A percentile compares a stretch with the other conserved stretches of the same genome.
These are phyloP conservation scores for Sussaba pulchella DNA, from an alignment of 2,888 invertebrate species.

Conservation along the genomic window DNA sequence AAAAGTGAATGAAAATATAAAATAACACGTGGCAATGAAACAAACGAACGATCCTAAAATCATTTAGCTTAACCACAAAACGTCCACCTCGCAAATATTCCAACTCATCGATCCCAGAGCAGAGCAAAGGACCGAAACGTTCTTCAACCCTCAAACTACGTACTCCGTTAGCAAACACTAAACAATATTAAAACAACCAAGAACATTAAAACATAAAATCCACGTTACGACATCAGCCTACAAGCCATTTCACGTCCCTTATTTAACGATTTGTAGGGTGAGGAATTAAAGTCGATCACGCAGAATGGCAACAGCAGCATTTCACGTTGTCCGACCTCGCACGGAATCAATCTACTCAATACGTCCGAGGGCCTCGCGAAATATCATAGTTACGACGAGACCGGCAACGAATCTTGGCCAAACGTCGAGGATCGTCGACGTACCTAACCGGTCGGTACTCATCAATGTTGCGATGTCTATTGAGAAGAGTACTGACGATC, in stretches of 20 bases:
- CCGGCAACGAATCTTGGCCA: conserved; percentile 2
- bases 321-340: conserved; percentile 58
- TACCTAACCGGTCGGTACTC: conserved; percentile 26
- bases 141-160: too few relatives aligned
- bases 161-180: too few relatives aligned
- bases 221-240: background rate
- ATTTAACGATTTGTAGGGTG: background rate
- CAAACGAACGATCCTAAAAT: too few relatives aligned
- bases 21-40: too few relatives aligned
- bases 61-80: too few relatives aligned
- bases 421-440: conserved; percentile 34
- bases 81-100: too few relatives aligned
- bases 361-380: background rate
- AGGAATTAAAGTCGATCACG: conserved; percentile 19
- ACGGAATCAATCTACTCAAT: conserved; percentile 61
- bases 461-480: conserved; percentile 25
- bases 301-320: conserved; percentile 10
- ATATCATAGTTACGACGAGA: background rate
- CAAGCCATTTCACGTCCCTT: conserved; percentile 13
- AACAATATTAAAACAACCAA: too few relatives aligned
- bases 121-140: too few relatives aligned
- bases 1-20: too few relatives aligned
- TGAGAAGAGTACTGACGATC: too few relatives aligned
- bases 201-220: conserved; percentile 10
- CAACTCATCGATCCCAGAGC: too few relatives aligned